Evolutionary conservation across 2,797 vertebrate species (phyloP).

Genomic region (Fistularia commersonii): DNA sequence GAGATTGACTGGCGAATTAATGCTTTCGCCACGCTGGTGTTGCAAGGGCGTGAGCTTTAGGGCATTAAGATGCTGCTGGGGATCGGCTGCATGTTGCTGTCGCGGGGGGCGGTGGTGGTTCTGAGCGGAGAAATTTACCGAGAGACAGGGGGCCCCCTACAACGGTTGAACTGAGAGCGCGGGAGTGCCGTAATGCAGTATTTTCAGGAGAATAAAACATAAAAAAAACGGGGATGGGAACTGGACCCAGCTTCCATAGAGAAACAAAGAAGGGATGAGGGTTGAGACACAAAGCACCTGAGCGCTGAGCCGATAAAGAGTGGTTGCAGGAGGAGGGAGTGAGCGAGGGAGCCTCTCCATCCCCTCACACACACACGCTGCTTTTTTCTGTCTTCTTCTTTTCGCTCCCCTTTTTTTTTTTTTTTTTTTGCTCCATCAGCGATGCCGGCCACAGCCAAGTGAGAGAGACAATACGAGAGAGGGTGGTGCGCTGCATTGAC

Average conservation of each 20-base stretch:
- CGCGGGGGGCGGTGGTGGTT: background rate
- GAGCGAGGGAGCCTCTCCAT: background rate
- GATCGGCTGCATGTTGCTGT: background rate
- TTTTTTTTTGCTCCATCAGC: constrained; percentile 39
- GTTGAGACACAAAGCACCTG: constrained; percentile 16
- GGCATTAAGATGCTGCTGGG: constrained; percentile 18
- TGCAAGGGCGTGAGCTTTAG: constrained; percentile 31
- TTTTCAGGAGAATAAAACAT: no score
- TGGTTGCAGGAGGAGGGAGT: constrained; percentile 1
- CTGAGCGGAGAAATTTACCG: constrained; percentile 11
- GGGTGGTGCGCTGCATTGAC: constrained; percentile 56
- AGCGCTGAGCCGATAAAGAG: constrained; percentile 20
- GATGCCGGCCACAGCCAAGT: constrained; percentile 20
- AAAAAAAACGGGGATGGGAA: no score
- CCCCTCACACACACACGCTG: background rate
- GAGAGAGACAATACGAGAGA: constrained; percentile 45
- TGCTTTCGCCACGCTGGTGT: constrained; percentile 22
- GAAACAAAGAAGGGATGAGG: constrained; percentile 3
- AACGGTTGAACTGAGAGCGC: no score
- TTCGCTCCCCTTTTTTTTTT: constrained; percentile 13
- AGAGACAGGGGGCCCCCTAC: background rate
- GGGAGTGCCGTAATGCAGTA: no score
- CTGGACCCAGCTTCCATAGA: background rate
- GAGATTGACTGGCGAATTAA: constrained; percentile 46
- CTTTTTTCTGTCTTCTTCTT: background rate